Percentiles rank a stretch among this genome's conserved stretches.
These are phyloP conservation scores for Lumbricus terrestris DNA, from an alignment of 2,888 invertebrate species.

Conservation along the genomic window DNA sequence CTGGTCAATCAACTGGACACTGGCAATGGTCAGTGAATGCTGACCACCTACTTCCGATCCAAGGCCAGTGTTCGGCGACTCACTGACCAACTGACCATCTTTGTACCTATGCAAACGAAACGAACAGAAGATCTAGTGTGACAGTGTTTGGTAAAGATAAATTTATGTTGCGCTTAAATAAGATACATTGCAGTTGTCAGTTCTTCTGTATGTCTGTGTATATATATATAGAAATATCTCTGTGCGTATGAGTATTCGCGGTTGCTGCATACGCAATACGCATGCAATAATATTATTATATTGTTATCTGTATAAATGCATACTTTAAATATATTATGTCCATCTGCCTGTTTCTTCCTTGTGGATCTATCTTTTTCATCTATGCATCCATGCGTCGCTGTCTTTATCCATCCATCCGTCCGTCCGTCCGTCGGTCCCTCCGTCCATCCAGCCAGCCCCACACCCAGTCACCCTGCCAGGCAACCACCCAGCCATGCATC, in stretches of 20 bases:
- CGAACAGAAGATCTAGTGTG: not conserved
- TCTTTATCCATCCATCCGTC: not conserved
- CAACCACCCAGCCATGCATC: no score
- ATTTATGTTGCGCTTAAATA: not conserved
- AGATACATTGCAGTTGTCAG: not conserved
- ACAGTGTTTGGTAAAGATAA: not conserved
- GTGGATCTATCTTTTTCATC: not conserved
- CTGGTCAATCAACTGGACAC: not conserved
- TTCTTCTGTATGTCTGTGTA: not conserved
- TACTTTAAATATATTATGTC: no score
- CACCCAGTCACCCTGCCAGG: no score
- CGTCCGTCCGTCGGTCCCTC: not conserved
- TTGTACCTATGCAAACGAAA: conserved; percentile 13
- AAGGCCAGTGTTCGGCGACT: not conserved
- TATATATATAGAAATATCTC: not conserved
- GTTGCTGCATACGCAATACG: no score
- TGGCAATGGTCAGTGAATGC: not conserved
- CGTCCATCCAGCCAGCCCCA: no score
- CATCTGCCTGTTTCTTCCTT: no score
- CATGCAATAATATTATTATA: no score
- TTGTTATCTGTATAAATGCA: no score
- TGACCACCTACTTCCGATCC: not conserved
- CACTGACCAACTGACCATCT: not conserved
- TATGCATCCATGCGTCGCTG: no score
- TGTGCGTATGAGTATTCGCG: no score